These are phyloP conservation scores for Celastrina argiolus DNA, from an alignment of 2,888 invertebrate species.

Conservation along the genomic window DNA sequence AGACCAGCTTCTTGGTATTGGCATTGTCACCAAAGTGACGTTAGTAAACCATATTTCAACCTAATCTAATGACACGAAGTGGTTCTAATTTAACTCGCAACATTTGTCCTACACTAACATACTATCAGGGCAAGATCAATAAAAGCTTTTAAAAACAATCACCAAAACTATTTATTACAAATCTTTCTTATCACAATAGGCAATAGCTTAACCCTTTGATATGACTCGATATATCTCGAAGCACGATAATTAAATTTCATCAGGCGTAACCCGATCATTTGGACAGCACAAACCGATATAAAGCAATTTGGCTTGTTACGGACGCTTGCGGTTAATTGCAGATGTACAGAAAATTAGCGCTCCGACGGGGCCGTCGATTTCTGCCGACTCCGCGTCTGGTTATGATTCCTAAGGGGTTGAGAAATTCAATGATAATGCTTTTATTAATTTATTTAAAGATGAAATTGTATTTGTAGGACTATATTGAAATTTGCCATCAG, in stretches of 20 bases:
- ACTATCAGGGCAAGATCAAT: no score
- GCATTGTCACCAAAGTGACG: no score
- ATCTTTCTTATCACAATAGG: no score
- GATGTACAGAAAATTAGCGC: conserved; percentile 58
- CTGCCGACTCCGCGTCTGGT: conserved; percentile 23
- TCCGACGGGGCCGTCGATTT: conserved; percentile 29
- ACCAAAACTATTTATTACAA: no score
- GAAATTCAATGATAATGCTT: conserved; percentile 7
- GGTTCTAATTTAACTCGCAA: no score
- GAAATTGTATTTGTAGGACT: neutral
- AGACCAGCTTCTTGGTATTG: no score
- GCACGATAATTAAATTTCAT: neutral
- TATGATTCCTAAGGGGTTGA: conserved; percentile 3
- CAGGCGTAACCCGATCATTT: conserved; percentile 28
- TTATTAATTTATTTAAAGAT: neutral
- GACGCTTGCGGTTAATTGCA: conserved; percentile 57
- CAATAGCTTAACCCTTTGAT: neutral
- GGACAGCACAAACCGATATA: conserved; percentile 52
- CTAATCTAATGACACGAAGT: no score
- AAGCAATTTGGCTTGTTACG: conserved; percentile 58
- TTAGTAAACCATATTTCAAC: no score
- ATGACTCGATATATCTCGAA: neutral
- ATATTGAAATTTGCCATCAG: neutral
- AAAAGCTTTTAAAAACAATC: no score
- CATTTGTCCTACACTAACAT: no score